Base-by-base conservation (phyloP, 2,888 invertebrate species). In the Drosophila picticornis region DNA sequence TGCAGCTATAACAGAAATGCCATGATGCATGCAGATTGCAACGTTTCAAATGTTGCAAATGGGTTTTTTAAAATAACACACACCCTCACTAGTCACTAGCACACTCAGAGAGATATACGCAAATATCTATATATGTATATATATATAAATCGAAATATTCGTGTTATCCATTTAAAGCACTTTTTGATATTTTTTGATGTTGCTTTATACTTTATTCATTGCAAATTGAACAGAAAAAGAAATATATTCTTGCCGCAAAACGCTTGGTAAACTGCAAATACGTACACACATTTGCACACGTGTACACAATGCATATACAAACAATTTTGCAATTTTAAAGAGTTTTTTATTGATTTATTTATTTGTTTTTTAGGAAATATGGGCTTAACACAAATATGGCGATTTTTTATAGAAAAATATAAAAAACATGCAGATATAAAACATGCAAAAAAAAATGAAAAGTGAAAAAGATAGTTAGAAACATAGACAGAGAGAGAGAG, bases 1-100 rank as follows among this genome's bases (percentile, higher is more conserved):
- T 62, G 67, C 57, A 51, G 51, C 55, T 69, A 75, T 69, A 84
- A 81, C 74, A 74, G 50, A 64, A 67, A 64, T 79, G 70, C 65
- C 59, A 70, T 69, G 71, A 63, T 82, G 56, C 84, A 84, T 85
- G 85, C 88, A 85, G 84, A 67, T 81, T 62, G 68, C 80, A 78
- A 62, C 59, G 72, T 72, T 81, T 80, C 48, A 72, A 83, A 74
- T 77, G 59, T 60, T 58, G 63, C 64, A 55, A 74, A 71, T 57
- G 62, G 60, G 34, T 13, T 72, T 50, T 69, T 19, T 34, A 53
- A 61, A 75, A 59, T 9, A 60, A 59, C 22, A 56, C 10, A 59
- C 43, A 29, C 38, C 51, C n/a, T 55, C 61, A 70, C 22, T 22
- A 4, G 22, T 46, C 46, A 46, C 9, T 16, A 22, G 7, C 25